A percentile compares a stretch with the other conserved stretches of the same genome.
These are phyloP conservation scores for Drosophila tripunctata DNA, from an alignment of 2,888 invertebrate genomes.

Conservation along the genomic window DNA sequence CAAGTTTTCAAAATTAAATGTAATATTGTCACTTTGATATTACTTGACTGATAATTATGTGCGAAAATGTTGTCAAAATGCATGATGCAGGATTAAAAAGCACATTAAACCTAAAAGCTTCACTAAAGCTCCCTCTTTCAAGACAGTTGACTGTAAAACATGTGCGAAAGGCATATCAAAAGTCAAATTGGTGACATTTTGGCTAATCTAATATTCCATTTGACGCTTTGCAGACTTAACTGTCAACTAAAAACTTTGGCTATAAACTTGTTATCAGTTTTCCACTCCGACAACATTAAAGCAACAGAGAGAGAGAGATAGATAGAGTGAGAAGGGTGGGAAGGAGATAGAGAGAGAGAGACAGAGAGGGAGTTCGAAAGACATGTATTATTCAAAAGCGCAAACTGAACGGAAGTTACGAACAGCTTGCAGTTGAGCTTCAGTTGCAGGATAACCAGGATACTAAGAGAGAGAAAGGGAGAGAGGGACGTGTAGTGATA, in stretches of 20 bases:
- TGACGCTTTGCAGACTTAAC: conserved; percentile 2
- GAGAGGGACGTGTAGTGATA: neutral
- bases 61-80: too few relatives aligned
- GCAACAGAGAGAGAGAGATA: neutral
- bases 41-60: too few relatives aligned
- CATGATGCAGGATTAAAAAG: neutral
- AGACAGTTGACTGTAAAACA: too few relatives aligned
- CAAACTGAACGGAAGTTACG: neutral
- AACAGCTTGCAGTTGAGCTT: conserved; percentile 24
- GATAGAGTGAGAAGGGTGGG: neutral
- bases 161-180: neutral
- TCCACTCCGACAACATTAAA: conserved; percentile 11
- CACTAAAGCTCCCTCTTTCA: too few relatives aligned
- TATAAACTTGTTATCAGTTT: conserved; percentile 13
- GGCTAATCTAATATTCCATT: conserved; percentile 18
- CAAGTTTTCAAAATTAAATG: too few relatives aligned
- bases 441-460: neutral
- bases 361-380: neutral
- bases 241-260: conserved; percentile 3
- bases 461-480: neutral
- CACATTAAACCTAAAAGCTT: neutral
- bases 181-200: neutral
- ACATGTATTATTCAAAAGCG: conserved; percentile 22
- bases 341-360: neutral
- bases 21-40: too few relatives aligned